Conservation (phyloP, 35 echinoderm and acorn worm species). For the Eucidaris tribuloides region DNA sequence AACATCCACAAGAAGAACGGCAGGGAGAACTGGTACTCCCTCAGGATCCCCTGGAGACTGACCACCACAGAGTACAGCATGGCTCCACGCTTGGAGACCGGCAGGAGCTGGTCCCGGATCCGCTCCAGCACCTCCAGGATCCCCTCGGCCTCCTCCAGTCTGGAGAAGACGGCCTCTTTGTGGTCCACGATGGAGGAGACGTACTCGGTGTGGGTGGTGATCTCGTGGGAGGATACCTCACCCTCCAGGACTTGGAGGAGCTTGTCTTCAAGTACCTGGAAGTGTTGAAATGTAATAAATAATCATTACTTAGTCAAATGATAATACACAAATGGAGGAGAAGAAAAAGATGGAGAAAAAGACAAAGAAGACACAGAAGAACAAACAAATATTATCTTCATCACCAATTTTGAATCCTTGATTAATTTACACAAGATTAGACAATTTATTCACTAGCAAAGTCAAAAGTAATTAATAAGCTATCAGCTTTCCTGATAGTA, state of each 20-base stretch:
- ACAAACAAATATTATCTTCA: too few relatives aligned
- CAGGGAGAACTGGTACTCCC: constrained; percentile 84
- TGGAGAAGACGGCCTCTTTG: constrained; percentile 76
- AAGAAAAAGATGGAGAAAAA: too few relatives aligned
- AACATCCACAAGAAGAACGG: constrained; percentile 94
- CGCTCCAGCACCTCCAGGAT: constrained; percentile 56
- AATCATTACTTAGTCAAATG: too few relatives aligned
- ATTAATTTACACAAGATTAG: too few relatives aligned
- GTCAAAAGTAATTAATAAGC: too few relatives aligned
- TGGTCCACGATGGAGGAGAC: constrained; percentile 92
- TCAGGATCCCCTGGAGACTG: constrained; percentile 73
- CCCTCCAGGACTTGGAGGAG: constrained; percentile 66
- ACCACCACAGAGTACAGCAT: constrained; percentile 75
- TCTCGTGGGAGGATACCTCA: constrained; percentile 74
- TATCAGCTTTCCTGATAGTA: too few relatives aligned
- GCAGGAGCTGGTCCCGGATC: constrained; percentile 62
- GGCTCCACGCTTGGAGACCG: constrained; percentile 92
- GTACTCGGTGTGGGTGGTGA: constrained; percentile 83
- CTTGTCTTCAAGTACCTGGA: constrained; percentile 68
- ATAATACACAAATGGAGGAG: too few relatives aligned
- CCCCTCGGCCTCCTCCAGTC: constrained; percentile 62
- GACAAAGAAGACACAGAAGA: too few relatives aligned
- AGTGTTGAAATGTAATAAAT: too few relatives aligned
- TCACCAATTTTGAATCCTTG: too few relatives aligned
- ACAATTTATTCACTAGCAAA: too few relatives aligned